phyloP scores from a whole-genome alignment of 2,888 invertebrate species.

The Drosophila robusta region DNA sequence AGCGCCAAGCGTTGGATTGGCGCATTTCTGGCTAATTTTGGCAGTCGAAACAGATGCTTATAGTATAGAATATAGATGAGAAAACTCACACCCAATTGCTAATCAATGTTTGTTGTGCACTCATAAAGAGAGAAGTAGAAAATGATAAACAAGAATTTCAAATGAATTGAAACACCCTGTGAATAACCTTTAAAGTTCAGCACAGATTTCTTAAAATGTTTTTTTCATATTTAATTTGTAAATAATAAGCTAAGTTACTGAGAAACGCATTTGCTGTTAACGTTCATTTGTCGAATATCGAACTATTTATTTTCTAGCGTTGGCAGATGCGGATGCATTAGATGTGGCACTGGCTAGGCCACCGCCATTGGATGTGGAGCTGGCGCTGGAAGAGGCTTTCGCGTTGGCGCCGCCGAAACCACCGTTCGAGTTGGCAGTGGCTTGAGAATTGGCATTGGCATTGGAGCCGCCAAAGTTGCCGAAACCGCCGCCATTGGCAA shows the following conservation, averaged over 20 bases:
- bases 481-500: slow-evolving; percentile 18
- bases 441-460: slow-evolving; percentile 32
- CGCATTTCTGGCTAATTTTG: neutral
- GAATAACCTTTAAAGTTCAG: neutral
- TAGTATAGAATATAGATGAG: neutral
- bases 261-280: neutral
- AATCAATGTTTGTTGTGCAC: slow-evolving; percentile 23
- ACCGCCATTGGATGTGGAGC: neutral
- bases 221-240: slow-evolving; percentile 25
- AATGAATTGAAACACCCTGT: neutral
- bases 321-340: slow-evolving; percentile 11
- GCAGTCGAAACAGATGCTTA: neutral
- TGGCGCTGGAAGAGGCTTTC: neutral
- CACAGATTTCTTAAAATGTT: neutral
- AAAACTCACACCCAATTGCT: slow-evolving; percentile 34
- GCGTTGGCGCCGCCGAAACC: neutral
- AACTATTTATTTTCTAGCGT: slow-evolving; percentile 13
- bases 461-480: slow-evolving; percentile 29
- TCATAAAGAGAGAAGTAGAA: neutral
- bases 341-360: slow-evolving; percentile 36
- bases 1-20: neutral
- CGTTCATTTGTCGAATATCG: neutral
- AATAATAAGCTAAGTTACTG: slow-evolving; percentile 31
- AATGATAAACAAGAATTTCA: neutral
- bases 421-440: slow-evolving; percentile 10